Conservation (phyloP, 1,140 invertebrate species). For the Hyles vespertilio region DNA sequence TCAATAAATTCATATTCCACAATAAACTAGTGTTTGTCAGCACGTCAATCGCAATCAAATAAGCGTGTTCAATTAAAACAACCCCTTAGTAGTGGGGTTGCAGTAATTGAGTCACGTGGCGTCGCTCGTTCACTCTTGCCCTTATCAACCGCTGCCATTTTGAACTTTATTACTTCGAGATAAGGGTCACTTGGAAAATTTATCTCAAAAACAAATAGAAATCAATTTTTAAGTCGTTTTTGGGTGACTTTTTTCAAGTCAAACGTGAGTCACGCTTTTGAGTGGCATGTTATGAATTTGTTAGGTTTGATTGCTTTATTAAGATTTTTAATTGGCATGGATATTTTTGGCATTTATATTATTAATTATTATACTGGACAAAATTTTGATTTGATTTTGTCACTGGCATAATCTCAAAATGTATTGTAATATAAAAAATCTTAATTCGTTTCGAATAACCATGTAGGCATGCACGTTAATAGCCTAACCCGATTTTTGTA, state of each 20-base stretch:
- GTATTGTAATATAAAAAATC: too few species aligned
- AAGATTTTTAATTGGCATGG: too few species aligned
- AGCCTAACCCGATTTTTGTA: too few species aligned
- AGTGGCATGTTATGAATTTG: neutral
- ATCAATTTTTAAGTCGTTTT: conserved; percentile 38
- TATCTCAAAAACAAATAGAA: conserved; percentile 2
- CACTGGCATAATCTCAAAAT: too few species aligned
- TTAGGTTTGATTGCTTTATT: conserved; percentile 6
- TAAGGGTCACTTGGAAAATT: neutral
- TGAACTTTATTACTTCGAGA: conserved; percentile 2
- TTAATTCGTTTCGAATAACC: too few species aligned
- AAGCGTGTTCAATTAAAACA: conserved; percentile 61
- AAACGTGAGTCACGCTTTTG: conserved; percentile 9
- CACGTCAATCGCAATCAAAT: conserved; percentile 59
- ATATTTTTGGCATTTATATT: too few species aligned
- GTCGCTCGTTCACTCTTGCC: neutral
- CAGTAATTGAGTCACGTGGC: conserved; percentile 47
- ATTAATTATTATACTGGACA: too few species aligned
- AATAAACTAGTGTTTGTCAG: conserved; percentile 1
- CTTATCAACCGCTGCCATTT: neutral
- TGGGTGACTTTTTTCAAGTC: conserved; percentile 17
- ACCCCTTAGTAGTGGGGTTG: conserved; percentile 40
- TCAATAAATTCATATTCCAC: neutral
- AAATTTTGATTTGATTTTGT: too few species aligned
- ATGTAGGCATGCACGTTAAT: too few species aligned